phyloP scores from a whole-genome alignment of 2,797 vertebrate genomes.

The Megaceryle alcyon region DNA sequence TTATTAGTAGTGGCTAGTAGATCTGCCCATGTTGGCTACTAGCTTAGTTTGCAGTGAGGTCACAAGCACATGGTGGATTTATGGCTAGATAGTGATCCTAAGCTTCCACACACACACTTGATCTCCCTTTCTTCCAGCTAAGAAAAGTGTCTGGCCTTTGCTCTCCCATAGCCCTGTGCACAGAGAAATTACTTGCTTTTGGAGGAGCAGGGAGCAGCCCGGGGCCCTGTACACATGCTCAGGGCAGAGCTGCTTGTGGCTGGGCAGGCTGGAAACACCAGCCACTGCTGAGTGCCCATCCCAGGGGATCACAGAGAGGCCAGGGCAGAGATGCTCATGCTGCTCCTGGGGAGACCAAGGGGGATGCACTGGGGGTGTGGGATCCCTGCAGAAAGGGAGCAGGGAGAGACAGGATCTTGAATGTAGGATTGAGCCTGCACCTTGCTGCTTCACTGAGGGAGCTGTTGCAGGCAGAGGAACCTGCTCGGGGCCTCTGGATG shows the following conservation, averaged over 20 bases:
- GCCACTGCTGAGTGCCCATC: rapidly evolving
- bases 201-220: not conserved
- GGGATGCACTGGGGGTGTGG: not conserved
- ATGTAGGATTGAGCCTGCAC: not conserved
- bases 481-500: rapidly evolving
- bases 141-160: not conserved
- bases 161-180: not conserved
- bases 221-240: not conserved
- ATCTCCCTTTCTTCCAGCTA: not conserved
- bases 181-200: not conserved
- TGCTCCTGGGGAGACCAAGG: not conserved
- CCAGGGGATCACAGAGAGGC: not conserved
- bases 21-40: not conserved
- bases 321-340: not conserved
- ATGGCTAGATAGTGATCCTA: not conserved
- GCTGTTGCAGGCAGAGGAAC: not conserved
- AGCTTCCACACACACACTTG: slow-evolving; percentile 9
- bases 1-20: not conserved
- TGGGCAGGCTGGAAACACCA: not conserved
- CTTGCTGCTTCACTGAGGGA: not conserved
- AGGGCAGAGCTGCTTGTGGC: rapidly evolving
- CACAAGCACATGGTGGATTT: not conserved
- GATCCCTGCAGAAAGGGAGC: not conserved
- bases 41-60: not conserved
- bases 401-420: rapidly evolving